Percentiles rank a stretch among this genome's conserved stretches.
These are phyloP conservation scores for Microcebus griseorufus DNA, from an alignment of 2,113 vertebrate genomes.

Conservation along the genomic window DNA sequence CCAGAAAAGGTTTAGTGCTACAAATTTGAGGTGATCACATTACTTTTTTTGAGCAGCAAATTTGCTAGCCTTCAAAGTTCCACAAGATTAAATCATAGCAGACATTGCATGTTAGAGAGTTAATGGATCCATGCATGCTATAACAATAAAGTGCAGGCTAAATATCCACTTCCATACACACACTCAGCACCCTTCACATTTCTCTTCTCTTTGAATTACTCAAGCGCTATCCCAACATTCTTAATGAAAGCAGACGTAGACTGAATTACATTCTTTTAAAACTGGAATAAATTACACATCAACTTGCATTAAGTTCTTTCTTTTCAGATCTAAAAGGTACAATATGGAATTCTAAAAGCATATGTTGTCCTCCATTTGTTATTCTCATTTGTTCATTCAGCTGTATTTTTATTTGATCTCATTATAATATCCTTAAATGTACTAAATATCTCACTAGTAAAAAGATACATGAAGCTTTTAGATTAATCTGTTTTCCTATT, in stretches of 20 bases:
- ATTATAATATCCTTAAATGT: constrained; percentile 59
- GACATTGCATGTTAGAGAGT: background rate
- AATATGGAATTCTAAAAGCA: background rate
- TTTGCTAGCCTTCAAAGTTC: constrained; percentile 4
- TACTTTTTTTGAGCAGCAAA: background rate
- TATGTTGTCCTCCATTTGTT: constrained; percentile 54
- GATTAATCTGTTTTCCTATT: background rate
- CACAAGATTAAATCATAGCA: constrained; percentile 48
- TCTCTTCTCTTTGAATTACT: constrained; percentile 62
- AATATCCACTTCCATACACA: background rate
- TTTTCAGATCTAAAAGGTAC: background rate
- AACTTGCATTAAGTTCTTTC: background rate
- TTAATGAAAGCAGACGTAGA: constrained; percentile 59
- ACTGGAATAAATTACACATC: background rate
- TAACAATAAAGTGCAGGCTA: background rate
- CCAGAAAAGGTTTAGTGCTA: background rate
- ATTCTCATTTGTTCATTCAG: constrained; percentile 28
- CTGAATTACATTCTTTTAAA: constrained; percentile 67
- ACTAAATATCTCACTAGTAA: constrained; percentile 62
- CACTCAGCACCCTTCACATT: background rate
- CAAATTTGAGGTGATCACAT: background rate
- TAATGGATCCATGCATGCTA: background rate
- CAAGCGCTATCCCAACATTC: background rate
- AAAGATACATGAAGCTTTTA: constrained; percentile 31
- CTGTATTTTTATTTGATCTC: constrained; percentile 24